Percentiles rank a stretch among this genome's conserved stretches.
Evolutionary conservation across 2,888 invertebrate genomes (phyloP).

Genomic region (Spilosoma lubricipeda): DNA sequence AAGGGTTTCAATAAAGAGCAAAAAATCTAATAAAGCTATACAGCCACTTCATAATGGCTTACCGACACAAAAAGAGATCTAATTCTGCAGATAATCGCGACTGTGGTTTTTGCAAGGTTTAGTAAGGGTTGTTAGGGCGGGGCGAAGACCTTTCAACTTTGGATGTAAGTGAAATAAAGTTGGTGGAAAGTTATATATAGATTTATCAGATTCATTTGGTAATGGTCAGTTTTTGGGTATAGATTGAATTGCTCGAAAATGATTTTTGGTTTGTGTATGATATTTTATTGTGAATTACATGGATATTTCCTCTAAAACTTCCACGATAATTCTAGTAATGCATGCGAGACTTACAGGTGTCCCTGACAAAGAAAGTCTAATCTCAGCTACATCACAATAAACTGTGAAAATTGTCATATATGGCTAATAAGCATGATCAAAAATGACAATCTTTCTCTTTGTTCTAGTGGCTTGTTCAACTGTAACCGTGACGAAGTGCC

Average conservation of each 20-base stretch:
- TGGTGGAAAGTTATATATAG: constrained; percentile 12
- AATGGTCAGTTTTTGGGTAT: neutral
- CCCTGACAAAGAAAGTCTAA: no score
- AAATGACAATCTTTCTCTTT: constrained; percentile 49
- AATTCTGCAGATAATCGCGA: constrained; percentile 67
- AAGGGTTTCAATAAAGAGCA: constrained; percentile 47
- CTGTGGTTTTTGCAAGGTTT: constrained; percentile 56
- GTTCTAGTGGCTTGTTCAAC: constrained; percentile 96
- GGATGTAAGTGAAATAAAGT: constrained; percentile 34
- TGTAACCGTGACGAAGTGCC: constrained; percentile 96
- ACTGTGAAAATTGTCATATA: no score
- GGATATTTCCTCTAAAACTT: neutral
- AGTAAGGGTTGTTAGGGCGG: constrained; percentile 59
- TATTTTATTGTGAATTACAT: neutral
- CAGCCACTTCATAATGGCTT: constrained; percentile 65
- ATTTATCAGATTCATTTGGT: constrained; percentile 12
- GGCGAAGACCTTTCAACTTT: constrained; percentile 34
- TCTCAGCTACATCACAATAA: no score
- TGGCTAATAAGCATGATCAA: neutral
- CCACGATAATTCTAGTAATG: no score
- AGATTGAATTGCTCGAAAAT: neutral
- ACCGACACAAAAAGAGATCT: constrained; percentile 63
- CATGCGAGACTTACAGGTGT: no score
- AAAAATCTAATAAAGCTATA: constrained; percentile 61
- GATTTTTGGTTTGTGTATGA: neutral